A percentile compares a stretch with the other conserved stretches of the same genome.
phyloP scores from a whole-genome alignment of 2,113 vertebrate genomes.

The Poeciliopsis prolifica region DNA sequence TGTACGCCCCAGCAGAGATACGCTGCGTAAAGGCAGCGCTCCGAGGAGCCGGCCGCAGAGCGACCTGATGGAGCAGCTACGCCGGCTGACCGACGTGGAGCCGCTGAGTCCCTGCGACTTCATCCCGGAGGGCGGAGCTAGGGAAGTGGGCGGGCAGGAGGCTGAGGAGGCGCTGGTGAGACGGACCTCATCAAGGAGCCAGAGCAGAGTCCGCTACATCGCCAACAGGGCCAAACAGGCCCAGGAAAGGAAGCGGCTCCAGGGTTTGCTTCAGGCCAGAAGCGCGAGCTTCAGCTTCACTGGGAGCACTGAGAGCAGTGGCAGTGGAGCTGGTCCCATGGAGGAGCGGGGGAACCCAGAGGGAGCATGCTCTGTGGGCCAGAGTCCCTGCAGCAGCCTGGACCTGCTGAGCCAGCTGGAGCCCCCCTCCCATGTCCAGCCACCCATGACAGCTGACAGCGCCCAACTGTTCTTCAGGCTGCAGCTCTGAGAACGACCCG shows the following conservation, averaged over 20 bases:
- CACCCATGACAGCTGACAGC: slow-evolving; percentile 60
- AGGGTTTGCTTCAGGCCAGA: slow-evolving; percentile 69
- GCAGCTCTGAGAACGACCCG: slow-evolving; percentile 74
- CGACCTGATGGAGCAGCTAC: slow-evolving; percentile 85
- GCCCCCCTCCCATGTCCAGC: slow-evolving; percentile 48
- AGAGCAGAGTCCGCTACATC: slow-evolving; percentile 91
- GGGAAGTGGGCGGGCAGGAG: slow-evolving; percentile 46
- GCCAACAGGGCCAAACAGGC: slow-evolving; percentile 91
- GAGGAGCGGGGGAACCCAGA: slow-evolving; percentile 92
- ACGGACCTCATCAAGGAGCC: slow-evolving; percentile 89
- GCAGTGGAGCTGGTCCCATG: slow-evolving; percentile 75
- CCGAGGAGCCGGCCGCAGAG: slow-evolving; percentile 47
- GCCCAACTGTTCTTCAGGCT: slow-evolving; percentile 84
- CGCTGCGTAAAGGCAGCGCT: slow-evolving; percentile 59
- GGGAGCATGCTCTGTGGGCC: slow-evolving; percentile 86
- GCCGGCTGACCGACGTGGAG: slow-evolving; percentile 87
- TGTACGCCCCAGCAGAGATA: slow-evolving; percentile 77
- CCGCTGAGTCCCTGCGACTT: slow-evolving; percentile 83
- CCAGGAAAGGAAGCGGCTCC: slow-evolving; percentile 88
- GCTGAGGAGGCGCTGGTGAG: slow-evolving; percentile 76
- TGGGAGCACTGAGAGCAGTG: slow-evolving; percentile 17
- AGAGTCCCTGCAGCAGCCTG: slow-evolving; percentile 77
- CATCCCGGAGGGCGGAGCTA: slow-evolving; percentile 56
- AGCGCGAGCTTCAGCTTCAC: slow-evolving; percentile 40
- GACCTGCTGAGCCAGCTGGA: slow-evolving; percentile 75